Percentiles rank a stretch among this genome's conserved stretches.
phyloP scores from a whole-genome alignment of 1,140 invertebrate species.

The Cyphomyrmex costatus region DNA sequence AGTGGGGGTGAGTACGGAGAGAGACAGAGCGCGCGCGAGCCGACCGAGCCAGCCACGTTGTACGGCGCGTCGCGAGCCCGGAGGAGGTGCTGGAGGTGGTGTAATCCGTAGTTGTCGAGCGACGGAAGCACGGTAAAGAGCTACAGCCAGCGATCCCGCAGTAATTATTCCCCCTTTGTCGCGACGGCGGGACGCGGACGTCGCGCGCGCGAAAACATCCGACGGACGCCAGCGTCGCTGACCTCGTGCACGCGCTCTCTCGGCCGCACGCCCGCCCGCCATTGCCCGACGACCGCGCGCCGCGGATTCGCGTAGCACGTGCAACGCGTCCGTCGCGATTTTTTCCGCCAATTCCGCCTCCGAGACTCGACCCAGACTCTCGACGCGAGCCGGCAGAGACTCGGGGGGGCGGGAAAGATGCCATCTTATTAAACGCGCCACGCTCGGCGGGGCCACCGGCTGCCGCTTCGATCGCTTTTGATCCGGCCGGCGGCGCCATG shows the following conservation, averaged over 20 bases:
- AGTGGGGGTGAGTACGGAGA: neutral
- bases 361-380: too few species aligned
- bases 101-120: neutral
- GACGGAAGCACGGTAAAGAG: neutral
- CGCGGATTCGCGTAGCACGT: neutral
- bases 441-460: neutral
- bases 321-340: neutral
- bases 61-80: conserved; percentile 13
- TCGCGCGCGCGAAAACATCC: neutral
- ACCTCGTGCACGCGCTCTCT: conserved; percentile 41
- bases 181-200: neutral
- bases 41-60: conserved; percentile 50
- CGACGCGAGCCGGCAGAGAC: too few species aligned
- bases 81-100: too few species aligned
- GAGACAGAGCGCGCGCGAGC: conserved; percentile 29
- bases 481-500: conserved; percentile 48
- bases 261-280: neutral
- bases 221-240: neutral
- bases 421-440: conserved; percentile 34
- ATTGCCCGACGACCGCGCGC: neutral
- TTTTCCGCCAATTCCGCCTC: too few species aligned
- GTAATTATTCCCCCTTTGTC: neutral
- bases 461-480: conserved; percentile 24
- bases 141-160: neutral
- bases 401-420: neutral